These are phyloP conservation scores for Dolichopus griseipennis DNA, from an alignment of 2,888 invertebrate genomes.

Conservation along the genomic window DNA sequence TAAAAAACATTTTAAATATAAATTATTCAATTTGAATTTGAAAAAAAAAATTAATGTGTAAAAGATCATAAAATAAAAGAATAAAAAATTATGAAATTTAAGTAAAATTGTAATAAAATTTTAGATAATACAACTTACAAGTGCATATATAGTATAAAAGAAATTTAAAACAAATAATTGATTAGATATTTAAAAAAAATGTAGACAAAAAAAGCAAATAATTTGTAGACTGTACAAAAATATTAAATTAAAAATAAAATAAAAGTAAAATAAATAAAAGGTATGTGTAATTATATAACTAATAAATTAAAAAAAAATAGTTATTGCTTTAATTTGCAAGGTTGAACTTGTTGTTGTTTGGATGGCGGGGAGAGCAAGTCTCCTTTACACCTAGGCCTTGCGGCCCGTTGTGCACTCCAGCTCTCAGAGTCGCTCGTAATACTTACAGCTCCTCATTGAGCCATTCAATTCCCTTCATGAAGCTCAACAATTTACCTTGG, in stretches of 20 bases:
- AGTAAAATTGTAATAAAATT: neutral
- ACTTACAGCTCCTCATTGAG: too few relatives aligned
- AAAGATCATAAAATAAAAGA: neutral
- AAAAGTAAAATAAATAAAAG: too few relatives aligned
- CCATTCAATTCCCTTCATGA: too few relatives aligned
- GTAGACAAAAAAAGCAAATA: neutral
- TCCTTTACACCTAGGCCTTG: too few relatives aligned
- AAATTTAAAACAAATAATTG: neutral
- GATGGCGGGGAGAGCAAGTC: too few relatives aligned
- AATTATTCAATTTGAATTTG: neutral
- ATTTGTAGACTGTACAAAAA: constrained; percentile 4
- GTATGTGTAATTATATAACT: neutral
- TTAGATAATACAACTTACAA: constrained; percentile 1
- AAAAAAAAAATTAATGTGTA: neutral
- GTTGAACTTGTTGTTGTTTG: too few relatives aligned
- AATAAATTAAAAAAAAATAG: neutral
- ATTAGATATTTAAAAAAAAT: neutral
- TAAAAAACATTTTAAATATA: neutral
- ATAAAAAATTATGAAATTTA: neutral
- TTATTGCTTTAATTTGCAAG: too few relatives aligned
- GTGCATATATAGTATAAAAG: neutral
- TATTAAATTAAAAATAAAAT: neutral
- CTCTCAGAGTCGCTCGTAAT: too few relatives aligned
- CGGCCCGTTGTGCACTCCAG: too few relatives aligned
- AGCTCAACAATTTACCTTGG: too few relatives aligned